These are phyloP conservation scores for Corythaixoides concolor DNA, from an alignment of 2,113 vertebrate species.

Conservation along the genomic window DNA sequence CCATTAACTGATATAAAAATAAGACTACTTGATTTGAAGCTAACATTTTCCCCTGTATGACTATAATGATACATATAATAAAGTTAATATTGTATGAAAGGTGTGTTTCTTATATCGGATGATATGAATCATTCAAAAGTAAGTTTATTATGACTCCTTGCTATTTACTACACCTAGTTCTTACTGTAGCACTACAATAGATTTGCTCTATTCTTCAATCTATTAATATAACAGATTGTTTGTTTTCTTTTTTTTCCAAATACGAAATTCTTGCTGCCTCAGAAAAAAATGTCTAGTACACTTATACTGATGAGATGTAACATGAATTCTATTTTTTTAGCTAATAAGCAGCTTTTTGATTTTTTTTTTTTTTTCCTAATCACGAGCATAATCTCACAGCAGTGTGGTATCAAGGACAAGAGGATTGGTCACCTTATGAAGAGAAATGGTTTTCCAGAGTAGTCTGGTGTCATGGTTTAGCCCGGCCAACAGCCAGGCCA, in stretches of 20 bases:
- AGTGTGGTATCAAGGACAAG: neutral
- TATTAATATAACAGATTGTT: neutral
- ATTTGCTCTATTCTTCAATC: neutral
- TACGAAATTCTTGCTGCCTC: neutral
- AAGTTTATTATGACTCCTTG: neutral
- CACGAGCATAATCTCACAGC: neutral
- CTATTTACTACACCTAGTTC: neutral
- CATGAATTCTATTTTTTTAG: neutral
- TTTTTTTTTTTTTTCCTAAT: neutral
- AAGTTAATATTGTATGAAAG: neutral
- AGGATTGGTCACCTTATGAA: neutral
- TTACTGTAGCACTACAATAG: neutral
- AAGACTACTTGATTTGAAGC: neutral
- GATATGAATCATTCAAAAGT: neutral
- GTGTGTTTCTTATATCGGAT: neutral
- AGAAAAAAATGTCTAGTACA: neutral
- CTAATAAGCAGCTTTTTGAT: rapidly evolving
- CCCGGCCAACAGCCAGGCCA: too few relatives aligned
- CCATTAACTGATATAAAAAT: neutral
- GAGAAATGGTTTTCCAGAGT: neutral
- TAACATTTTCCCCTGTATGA: neutral
- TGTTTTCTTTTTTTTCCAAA: neutral
- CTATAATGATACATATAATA: neutral
- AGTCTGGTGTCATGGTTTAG: neutral
- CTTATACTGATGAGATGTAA: neutral